Evolutionary conservation across 2,888 invertebrate genomes (phyloP).

Genomic region (Tryphoninae sp.): DNA sequence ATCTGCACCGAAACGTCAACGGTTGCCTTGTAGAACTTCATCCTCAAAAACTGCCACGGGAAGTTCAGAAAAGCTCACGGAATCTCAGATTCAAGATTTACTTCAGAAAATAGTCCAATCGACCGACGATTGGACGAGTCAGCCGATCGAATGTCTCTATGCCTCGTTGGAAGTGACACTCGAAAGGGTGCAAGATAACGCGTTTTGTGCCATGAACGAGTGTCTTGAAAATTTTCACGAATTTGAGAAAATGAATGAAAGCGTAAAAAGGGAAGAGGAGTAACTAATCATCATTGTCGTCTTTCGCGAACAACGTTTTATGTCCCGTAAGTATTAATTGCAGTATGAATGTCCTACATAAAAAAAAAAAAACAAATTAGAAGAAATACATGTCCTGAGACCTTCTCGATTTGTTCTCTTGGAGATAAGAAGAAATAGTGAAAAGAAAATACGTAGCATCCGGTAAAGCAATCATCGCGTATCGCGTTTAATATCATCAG

Average conservation of each 20-base stretch:
- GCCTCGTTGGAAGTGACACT: slow-evolving; percentile 68
- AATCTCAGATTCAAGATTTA: slow-evolving; percentile 70
- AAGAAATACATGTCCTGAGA: neutral
- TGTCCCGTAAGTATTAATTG: slow-evolving; percentile 14
- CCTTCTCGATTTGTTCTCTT: too few relatives aligned
- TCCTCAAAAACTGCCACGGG: slow-evolving; percentile 40
- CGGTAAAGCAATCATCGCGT: slow-evolving; percentile 48
- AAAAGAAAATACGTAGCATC: slow-evolving; percentile 18
- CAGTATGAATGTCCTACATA: neutral
- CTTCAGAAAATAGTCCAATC: slow-evolving; percentile 68
- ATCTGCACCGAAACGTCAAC: slow-evolving; percentile 70
- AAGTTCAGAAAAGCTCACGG: slow-evolving; percentile 67
- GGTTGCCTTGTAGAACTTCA: slow-evolving; percentile 58
- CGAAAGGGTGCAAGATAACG: slow-evolving; percentile 67
- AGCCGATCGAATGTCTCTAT: slow-evolving; percentile 72
- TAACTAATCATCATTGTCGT: slow-evolving; percentile 17
- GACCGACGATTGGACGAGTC: slow-evolving; percentile 75
- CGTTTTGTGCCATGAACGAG: slow-evolving; percentile 62
- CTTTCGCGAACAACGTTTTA: slow-evolving; percentile 3
- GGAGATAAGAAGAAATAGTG: neutral
- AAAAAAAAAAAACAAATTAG: neutral
- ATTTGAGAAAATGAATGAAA: slow-evolving; percentile 57
- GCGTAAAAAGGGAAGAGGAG: slow-evolving; percentile 62
- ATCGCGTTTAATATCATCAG: slow-evolving; percentile 52
- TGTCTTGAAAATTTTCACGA: slow-evolving; percentile 67